A percentile compares a stretch with the other conserved stretches of the same genome.
phyloP scores from a whole-genome alignment of 1,140 invertebrate genomes.

The Anoplolepis gracilipes region DNA sequence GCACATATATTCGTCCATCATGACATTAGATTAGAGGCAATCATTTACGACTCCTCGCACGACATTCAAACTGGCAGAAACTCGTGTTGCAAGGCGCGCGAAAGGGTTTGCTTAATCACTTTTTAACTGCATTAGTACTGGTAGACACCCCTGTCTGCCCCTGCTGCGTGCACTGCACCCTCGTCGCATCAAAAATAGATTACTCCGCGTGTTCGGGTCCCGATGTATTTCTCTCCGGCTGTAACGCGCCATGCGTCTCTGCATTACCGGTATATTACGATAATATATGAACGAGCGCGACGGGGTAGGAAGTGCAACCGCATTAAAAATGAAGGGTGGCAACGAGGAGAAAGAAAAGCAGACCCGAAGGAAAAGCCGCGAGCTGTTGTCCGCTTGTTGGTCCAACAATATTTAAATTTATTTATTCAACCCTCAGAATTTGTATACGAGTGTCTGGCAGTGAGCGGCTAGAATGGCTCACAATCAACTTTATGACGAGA shows the following conservation, averaged over 20 bases:
- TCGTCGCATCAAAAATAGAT: conserved; percentile 74
- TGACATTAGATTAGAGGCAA: conserved; percentile 41
- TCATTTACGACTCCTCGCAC: conserved; percentile 60
- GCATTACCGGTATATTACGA: conserved; percentile 60
- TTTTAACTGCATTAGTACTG: conserved; percentile 75
- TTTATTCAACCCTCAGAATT: conserved; percentile 50
- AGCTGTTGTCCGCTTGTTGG: conserved; percentile 31
- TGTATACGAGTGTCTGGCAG: conserved; percentile 18
- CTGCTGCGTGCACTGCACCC: conserved; percentile 31
- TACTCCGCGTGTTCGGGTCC: conserved; percentile 61
- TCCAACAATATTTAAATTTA: conserved; percentile 41
- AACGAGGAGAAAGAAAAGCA: conserved; percentile 12
- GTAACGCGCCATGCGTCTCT: conserved; percentile 13
- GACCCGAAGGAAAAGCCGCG: conserved; percentile 34
- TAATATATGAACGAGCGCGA: conserved; percentile 51
- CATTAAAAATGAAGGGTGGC: conserved; percentile 58
- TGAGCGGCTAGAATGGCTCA: not conserved
- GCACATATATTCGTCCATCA: conserved; percentile 5
- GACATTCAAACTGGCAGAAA: conserved; percentile 55
- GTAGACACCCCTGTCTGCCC: conserved; percentile 47
- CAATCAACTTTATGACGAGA: conserved; percentile 15
- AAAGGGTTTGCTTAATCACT: conserved; percentile 74
- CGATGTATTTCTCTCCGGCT: conserved; percentile 68
- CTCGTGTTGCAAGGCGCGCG: conserved; percentile 53
- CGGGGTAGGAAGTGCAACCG: conserved; percentile 40